Percentiles rank a stretch among this genome's conserved stretches.
Evolutionary conservation across 2,113 vertebrate species (phyloP).

Genomic region (Ciconia stormi): DNA sequence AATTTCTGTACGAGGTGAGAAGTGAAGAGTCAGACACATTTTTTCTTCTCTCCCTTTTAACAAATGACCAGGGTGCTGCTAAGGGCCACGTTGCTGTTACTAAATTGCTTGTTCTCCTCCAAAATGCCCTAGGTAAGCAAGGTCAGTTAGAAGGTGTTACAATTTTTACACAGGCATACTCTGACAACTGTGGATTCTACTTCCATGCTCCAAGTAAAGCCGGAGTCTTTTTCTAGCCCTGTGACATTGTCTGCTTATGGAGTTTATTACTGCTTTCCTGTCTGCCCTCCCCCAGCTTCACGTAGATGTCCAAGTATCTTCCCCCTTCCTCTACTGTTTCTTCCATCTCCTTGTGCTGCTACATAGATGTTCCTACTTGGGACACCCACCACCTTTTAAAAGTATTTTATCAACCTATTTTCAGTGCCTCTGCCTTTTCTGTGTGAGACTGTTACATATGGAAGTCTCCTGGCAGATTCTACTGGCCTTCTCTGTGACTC

Average conservation of each 20-base stretch:
- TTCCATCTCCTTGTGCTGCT: neutral
- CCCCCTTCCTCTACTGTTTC: neutral
- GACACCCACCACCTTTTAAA: neutral
- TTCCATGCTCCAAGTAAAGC: neutral
- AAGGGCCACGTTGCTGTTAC: neutral
- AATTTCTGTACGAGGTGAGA: neutral
- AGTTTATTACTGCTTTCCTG: constrained; percentile 5
- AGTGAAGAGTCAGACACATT: neutral
- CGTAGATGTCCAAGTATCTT: neutral
- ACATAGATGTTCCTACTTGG: neutral
- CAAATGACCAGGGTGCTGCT: neutral
- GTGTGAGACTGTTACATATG: neutral
- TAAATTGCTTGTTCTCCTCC: neutral
- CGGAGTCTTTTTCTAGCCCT: neutral
- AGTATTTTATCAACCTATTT: neutral
- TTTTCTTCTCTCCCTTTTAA: neutral
- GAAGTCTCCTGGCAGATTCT: neutral
- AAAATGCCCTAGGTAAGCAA: neutral
- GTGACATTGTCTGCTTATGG: neutral
- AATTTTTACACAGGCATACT: neutral
- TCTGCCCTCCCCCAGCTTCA: neutral
- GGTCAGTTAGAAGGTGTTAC: neutral
- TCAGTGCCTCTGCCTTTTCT: neutral
- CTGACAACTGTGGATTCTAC: neutral
- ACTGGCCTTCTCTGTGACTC: neutral